Percentiles rank a stretch among this genome's conserved stretches.
Evolutionary conservation across 2,888 invertebrate species (phyloP).

Genomic region (Trachelus tabidus): DNA sequence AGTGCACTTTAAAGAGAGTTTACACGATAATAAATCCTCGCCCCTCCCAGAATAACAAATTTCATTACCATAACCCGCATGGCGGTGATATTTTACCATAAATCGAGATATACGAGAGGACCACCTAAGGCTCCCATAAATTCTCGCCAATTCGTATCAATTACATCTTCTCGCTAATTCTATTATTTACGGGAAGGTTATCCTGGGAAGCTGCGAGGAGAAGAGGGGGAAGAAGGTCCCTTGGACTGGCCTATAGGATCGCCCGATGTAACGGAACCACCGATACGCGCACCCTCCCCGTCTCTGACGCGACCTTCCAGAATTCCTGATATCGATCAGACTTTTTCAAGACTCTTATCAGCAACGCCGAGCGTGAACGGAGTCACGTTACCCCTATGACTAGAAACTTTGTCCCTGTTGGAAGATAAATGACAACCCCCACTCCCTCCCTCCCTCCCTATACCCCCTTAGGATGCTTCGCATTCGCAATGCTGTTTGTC

Average conservation of each 20-base stretch:
- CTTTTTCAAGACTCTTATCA: constrained; percentile 23
- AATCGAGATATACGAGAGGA: constrained; percentile 21
- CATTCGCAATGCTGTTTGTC: neutral
- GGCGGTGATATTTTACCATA: constrained; percentile 18
- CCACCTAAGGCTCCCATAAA: constrained; percentile 45
- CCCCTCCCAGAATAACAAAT: constrained; percentile 22
- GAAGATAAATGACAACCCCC: neutral
- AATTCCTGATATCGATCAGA: constrained; percentile 39
- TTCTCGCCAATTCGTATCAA: constrained; percentile 52
- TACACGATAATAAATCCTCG: neutral
- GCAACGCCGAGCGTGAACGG: neutral
- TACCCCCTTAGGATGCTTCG: neutral
- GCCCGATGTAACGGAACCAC: neutral
- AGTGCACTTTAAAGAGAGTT: neutral
- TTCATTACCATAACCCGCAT: constrained; percentile 48
- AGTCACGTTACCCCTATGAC: neutral
- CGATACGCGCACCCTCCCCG: too few relatives aligned
- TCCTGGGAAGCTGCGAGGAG: neutral
- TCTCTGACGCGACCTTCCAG: too few relatives aligned
- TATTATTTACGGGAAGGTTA: constrained; percentile 34
- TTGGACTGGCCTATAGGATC: neutral
- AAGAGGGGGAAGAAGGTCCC: neutral
- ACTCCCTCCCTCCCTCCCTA: too few relatives aligned
- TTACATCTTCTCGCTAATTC: constrained; percentile 33
- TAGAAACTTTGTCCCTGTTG: neutral